A percentile compares a stretch with the other conserved stretches of the same genome.
These are phyloP conservation scores for Digitonthophagus gazella DNA, from an alignment of 2,888 invertebrate genomes.

Conservation along the genomic window DNA sequence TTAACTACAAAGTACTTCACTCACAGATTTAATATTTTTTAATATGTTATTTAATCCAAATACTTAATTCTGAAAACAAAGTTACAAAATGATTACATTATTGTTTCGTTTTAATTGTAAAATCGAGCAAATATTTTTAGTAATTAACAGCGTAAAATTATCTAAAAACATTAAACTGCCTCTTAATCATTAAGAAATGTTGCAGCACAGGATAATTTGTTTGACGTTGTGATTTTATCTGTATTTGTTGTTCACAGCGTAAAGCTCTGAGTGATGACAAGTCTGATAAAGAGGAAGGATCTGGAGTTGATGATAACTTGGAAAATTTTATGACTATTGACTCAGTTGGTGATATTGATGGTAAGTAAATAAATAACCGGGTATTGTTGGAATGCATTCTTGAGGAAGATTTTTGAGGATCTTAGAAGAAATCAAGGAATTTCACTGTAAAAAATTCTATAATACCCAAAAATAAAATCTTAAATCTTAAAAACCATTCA, in stretches of 20 bases:
- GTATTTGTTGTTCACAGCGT: slow-evolving; percentile 49
- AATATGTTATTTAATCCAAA: too few relatives aligned
- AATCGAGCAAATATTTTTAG: not conserved
- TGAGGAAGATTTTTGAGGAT: too few relatives aligned
- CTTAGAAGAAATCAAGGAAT: too few relatives aligned
- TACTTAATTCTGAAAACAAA: too few relatives aligned
- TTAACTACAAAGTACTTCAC: too few relatives aligned
- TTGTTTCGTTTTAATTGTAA: not conserved
- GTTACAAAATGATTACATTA: not conserved
- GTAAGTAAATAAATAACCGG: slow-evolving; percentile 49
- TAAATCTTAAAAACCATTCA: too few relatives aligned
- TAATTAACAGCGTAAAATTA: too few relatives aligned
- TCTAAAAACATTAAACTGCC: not conserved
- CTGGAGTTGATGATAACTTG: slow-evolving; percentile 69
- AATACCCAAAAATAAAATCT: too few relatives aligned
- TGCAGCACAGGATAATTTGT: slow-evolving; percentile 2
- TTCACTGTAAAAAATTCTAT: too few relatives aligned
- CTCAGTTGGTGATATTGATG: slow-evolving; percentile 82
- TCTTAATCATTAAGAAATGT: slow-evolving; percentile 11
- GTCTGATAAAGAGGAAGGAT: slow-evolving; percentile 56
- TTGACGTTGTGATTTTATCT: not conserved
- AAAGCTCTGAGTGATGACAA: slow-evolving; percentile 55
- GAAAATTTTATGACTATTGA: slow-evolving; percentile 88
- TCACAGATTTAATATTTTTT: too few relatives aligned
- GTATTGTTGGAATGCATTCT: too few relatives aligned